phyloP scores from a whole-genome alignment of 1,140 invertebrate genomes.

The Anoplolepis gracilipes region DNA sequence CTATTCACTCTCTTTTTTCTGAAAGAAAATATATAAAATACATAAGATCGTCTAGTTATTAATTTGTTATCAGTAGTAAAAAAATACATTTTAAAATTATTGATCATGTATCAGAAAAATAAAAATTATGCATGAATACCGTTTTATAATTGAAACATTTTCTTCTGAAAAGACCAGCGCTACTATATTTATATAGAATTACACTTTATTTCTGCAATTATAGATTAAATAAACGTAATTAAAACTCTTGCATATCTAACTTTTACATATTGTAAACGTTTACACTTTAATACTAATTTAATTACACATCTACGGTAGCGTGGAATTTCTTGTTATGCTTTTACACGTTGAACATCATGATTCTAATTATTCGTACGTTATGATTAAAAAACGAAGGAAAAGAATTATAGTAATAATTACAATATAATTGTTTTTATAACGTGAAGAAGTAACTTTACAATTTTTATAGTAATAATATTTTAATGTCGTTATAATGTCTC shows the following conservation, averaged over 20 bases:
- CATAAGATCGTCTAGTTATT: not conserved
- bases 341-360: not conserved
- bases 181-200: conserved; percentile 1
- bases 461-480: too few relatives aligned
- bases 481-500: too few relatives aligned
- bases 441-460: too few relatives aligned
- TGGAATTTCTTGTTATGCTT: conserved; percentile 15
- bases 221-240: conserved; percentile 11
- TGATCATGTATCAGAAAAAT: not conserved
- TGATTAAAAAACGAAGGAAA: not conserved
- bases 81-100: not conserved
- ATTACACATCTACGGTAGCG: not conserved
- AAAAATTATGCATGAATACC: not conserved
- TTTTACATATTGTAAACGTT: conserved; percentile 36
- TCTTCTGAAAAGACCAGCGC: not conserved
- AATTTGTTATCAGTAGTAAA: conserved; percentile 13
- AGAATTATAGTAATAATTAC: too few relatives aligned
- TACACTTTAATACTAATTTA: conserved; percentile 35
- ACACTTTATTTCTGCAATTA: conserved; percentile 24
- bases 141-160: conserved; percentile 6
- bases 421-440: too few relatives aligned
- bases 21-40: not conserved
- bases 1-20: not conserved
- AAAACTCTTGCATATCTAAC: conserved; percentile 16
- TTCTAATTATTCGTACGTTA: conserved; percentile 36